Evolutionary conservation across 2,113 vertebrate species (phyloP), one percentile per base, ranked within the genome.

Genomic region (Leiothrix lutea): DNA sequence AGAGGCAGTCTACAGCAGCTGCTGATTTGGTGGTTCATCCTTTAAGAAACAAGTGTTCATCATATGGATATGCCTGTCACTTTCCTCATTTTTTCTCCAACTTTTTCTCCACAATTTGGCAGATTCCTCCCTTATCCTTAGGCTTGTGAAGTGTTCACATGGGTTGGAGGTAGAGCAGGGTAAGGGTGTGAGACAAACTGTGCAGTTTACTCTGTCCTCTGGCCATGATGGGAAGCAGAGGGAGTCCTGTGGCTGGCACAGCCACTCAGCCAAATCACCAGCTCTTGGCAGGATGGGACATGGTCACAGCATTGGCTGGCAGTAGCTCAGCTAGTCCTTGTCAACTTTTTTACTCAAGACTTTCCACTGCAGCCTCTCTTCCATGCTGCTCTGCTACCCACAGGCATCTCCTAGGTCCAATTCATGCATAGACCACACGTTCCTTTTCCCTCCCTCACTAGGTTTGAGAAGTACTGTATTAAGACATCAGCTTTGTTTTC

Each of bases 401-500:
- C 24, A 57, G n/a, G 28, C 8, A 4, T 38, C 6, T 56, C n/a
- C 21, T 19, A 0, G 6, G 6, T 42, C 22, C 4, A 11, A 0
- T 36, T 74, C 22, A 12, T 67, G 17, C 19, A 10, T 2, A 25
- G 38, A 3, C 17, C 14, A 14, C 9, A 0, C 9, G 6, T 44
- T 78, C 14, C 7, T 90, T 73, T 80, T 51, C 31, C 24, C 2
- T 73, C 6, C 28, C 20, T 88, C 7, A 2, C 13, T 62, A 25
- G 15, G 8, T 71, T 50, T 79, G 38, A 67, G 61, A 62, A 79
- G 36, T 35, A 28, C 31, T 45, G 25, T 25, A 54, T 57, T 58
- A 71, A 71, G 35, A 22, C 13, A 62, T 15, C 8, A 33, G 17
- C 25, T 79, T 86, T 67, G 31, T 48, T 81, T 92, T 58, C 13